Percentiles rank a stretch among this genome's conserved stretches.
phyloP scores from a whole-genome alignment of 1,140 invertebrate genomes.

The Zaprionus inermis region DNA sequence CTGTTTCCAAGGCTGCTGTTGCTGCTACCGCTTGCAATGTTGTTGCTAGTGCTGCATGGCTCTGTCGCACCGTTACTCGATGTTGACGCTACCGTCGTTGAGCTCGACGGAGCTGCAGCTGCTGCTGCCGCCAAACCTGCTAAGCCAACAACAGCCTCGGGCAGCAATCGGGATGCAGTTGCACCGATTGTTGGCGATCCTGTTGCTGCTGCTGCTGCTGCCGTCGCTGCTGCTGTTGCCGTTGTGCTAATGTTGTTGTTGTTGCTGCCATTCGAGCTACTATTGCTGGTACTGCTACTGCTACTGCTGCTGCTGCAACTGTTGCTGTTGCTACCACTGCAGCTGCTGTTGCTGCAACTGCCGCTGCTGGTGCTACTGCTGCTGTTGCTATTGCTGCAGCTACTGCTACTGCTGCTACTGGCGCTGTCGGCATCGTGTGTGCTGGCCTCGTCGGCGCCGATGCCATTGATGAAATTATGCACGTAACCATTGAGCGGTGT shows the following conservation, averaged over 20 bases:
- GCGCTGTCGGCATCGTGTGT: slow-evolving; percentile 35
- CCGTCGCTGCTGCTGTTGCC: background rate
- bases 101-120: slow-evolving; percentile 3
- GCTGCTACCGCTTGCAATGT: slow-evolving; percentile 11
- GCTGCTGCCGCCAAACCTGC: background rate
- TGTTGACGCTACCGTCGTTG: background rate
- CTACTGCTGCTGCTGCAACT: background rate
- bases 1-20: slow-evolving; percentile 5
- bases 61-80: slow-evolving; percentile 29
- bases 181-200: background rate
- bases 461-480: slow-evolving; percentile 82
- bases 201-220: slow-evolving; percentile 6
- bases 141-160: background rate
- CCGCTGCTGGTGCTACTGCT: background rate
- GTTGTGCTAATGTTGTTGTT: background rate
- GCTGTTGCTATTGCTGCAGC: slow-evolving; percentile 9
- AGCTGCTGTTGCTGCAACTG: slow-evolving; percentile 6
- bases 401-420: slow-evolving; percentile 5
- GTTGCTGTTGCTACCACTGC: background rate
- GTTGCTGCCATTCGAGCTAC: slow-evolving; percentile 2
- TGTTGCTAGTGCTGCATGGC: background rate
- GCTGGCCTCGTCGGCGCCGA: slow-evolving; percentile 67
- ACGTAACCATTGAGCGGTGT: slow-evolving; percentile 76
- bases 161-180: slow-evolving; percentile 6
- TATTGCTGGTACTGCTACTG: slow-evolving; percentile 10